Evolutionary conservation across 2,888 invertebrate genomes (phyloP), one percentile per base, ranked within the genome.

Genomic region (Nemotelus pantherinus): DNA sequence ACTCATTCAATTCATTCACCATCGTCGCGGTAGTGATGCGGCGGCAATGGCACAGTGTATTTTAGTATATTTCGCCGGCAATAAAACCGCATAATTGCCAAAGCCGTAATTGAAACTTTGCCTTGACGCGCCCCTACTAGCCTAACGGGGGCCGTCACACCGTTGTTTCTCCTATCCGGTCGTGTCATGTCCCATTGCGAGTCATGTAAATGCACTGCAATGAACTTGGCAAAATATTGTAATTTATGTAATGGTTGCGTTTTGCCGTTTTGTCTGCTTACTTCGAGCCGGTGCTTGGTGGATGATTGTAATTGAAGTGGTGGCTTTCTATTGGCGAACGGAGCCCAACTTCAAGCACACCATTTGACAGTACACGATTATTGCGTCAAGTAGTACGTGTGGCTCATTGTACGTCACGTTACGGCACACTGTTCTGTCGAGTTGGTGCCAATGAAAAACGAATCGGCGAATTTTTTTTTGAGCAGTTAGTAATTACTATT

Each of bases 161-260:
- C 25, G 25, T 25, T 25, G 25, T 25, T 25, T 25, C 25, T 25
- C 25, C 25, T 25, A 25, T 25, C 25, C 25, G 25, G 25, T 25
- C 25, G 25, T 25, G 25, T 25, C 25, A 25, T 25, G 25, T 25
- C 57, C 57, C 65, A 65, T 45, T 65, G 10, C 9, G 57, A 53
- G 53, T 57, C 55, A 70, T 53, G 70, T 57, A 57, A 70, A 55
- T 57, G 70, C 55, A 70, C 70, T 70, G 55, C 70, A 70, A 70
- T 70, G 70, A 70, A 70, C 70, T 70, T 70, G 70, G 70, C 70
- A 25, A 41, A 70, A 55, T 70, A 55, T 55, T 68, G 68, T 70
- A 70, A 55, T 70, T 70, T 70, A 70, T 70, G 55, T 57, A 70
- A 70, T 55, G 44, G 70, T 44, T 7, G 7, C 70, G 65, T 47